A percentile compares a stretch with the other conserved stretches of the same genome.
These are phyloP conservation scores for Microctonus hyperodae DNA, from an alignment of 2,888 invertebrate genomes.

Conservation along the genomic window DNA sequence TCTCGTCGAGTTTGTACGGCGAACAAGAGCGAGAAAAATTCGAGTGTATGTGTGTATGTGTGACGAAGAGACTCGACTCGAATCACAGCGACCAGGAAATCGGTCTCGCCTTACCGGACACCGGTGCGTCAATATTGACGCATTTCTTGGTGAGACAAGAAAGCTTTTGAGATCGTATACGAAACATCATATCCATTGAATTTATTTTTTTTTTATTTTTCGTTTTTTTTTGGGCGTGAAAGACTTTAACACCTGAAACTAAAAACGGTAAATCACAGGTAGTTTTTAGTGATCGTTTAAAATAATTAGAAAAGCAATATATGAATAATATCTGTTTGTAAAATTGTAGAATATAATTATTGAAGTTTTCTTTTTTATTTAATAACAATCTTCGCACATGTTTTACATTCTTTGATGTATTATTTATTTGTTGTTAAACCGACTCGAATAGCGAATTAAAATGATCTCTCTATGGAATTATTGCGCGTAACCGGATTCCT, in stretches of 20 bases:
- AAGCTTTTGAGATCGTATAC: constrained; percentile 17
- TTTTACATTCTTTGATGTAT: background rate
- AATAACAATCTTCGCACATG: background rate
- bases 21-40: constrained; percentile 23
- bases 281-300: too few species aligned
- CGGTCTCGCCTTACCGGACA: constrained; percentile 54
- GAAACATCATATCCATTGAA: background rate
- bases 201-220: too few species aligned
- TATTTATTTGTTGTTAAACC: background rate
- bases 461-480: constrained; percentile 8
- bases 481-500: constrained; percentile 3
- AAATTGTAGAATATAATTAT: too few species aligned
- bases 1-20: constrained; percentile 22
- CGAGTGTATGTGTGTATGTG: background rate
- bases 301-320: too few species aligned
- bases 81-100: constrained; percentile 46
- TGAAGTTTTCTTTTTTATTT: too few species aligned
- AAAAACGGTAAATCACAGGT: background rate
- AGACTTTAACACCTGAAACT: background rate
- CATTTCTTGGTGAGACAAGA: constrained; percentile 49
- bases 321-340: too few species aligned
- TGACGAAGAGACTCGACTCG: constrained; percentile 28
- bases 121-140: constrained; percentile 56
- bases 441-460: constrained; percentile 2
- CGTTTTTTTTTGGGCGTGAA: constrained; percentile 16